A percentile compares a stretch with the other conserved stretches of the same genome.
Conservation (phyloP, 2,113 vertebrate genomes). For the Hipposideros armiger region DNA sequence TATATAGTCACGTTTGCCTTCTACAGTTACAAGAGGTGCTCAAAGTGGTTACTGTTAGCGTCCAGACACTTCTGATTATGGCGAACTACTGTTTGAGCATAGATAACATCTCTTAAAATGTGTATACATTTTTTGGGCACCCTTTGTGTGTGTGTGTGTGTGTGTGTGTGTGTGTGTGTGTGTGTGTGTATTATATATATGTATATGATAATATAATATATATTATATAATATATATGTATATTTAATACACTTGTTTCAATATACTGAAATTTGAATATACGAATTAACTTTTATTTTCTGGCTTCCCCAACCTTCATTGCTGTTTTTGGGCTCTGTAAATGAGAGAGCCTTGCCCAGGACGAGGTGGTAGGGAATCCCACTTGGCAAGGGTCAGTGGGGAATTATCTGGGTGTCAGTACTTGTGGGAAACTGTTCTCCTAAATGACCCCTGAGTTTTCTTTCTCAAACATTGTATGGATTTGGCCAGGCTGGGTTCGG, state of each 20-base stretch:
- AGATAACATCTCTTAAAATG: too few relatives aligned
- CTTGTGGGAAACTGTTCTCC: conserved; percentile 79
- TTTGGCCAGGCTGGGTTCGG: neutral
- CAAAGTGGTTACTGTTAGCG: too few relatives aligned
- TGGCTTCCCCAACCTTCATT: neutral
- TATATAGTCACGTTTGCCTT: too few relatives aligned
- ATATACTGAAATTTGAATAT: neutral
- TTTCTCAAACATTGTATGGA: conserved; percentile 40
- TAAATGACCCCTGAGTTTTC: conserved; percentile 46
- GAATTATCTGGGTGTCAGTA: conserved; percentile 64
- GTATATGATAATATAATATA: too few relatives aligned
- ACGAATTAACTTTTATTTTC: neutral
- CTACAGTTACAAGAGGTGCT: too few relatives aligned
- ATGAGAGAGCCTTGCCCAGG: neutral
- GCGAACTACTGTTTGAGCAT: too few relatives aligned
- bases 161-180: too few relatives aligned
- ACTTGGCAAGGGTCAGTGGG: conserved; percentile 69
- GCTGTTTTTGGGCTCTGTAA: neutral
- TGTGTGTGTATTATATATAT: neutral
- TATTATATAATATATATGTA: too few relatives aligned
- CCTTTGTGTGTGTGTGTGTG: too few relatives aligned
- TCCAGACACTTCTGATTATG: too few relatives aligned
- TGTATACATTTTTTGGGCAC: too few relatives aligned
- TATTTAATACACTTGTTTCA: neutral
- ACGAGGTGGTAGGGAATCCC: conserved; percentile 68